phyloP scores from a whole-genome alignment of 2,888 invertebrate species.

The Eupithecia centaureata region DNA sequence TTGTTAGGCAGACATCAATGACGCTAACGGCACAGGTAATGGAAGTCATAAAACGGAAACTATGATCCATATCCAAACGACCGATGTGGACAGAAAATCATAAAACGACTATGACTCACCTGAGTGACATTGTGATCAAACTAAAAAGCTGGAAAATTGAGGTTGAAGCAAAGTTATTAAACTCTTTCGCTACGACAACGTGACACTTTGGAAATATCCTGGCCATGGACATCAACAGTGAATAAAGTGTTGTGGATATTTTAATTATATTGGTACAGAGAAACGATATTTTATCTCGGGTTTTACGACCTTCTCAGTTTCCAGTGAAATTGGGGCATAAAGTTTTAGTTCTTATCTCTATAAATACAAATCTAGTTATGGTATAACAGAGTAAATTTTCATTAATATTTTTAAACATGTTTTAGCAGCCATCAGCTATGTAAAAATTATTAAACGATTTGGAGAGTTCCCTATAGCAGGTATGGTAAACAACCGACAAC shows the following conservation, averaged over 20 bases:
- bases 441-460: neutral
- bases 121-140: neutral
- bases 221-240: neutral
- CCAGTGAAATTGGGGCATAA: neutral
- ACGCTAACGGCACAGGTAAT: neutral
- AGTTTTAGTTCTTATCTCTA: neutral
- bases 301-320: neutral
- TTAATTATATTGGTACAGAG: neutral
- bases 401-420: neutral
- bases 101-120: constrained; percentile 4
- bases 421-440: neutral
- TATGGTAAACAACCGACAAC: neutral
- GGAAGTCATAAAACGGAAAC: neutral
- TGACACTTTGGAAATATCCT: neutral
- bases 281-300: neutral
- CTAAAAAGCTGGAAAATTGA: constrained; percentile 11
- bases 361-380: neutral
- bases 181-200: neutral
- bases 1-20: neutral
- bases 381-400: neutral
- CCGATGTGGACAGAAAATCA: neutral
- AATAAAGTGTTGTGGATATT: constrained; percentile 5
- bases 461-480: neutral
- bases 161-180: constrained; percentile 3
- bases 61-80: neutral